A percentile compares a stretch with the other conserved stretches of the same genome.
These are phyloP conservation scores for Blera fallax DNA, from an alignment of 2,888 invertebrate genomes.

Conservation along the genomic window DNA sequence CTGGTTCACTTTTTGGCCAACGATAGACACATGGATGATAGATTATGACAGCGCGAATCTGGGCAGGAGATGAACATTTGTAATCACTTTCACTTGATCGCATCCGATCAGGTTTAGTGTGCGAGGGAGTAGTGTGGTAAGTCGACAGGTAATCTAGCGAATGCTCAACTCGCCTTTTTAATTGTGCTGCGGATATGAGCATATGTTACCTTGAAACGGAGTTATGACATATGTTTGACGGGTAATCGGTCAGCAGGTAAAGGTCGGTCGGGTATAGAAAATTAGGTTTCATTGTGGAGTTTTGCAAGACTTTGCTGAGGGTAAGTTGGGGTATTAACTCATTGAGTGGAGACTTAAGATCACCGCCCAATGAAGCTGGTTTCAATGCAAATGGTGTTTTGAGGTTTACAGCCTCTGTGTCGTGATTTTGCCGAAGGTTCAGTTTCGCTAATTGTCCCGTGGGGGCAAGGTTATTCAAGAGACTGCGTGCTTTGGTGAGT, in stretches of 20 bases:
- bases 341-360: background rate
- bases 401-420: background rate
- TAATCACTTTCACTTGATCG: constrained; percentile 50
- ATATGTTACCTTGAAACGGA: background rate
- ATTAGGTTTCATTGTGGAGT: constrained; percentile 18
- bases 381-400: background rate
- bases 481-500: no score
- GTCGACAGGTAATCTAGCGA: background rate
- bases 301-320: background rate
- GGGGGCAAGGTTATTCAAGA: background rate
- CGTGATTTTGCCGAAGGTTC: background rate
- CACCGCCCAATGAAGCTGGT: background rate
- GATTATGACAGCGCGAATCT: constrained; percentile 2
- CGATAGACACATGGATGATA: constrained; percentile 16
- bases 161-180: background rate
- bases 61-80: background rate
- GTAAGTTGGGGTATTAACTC: background rate
- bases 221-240: background rate
- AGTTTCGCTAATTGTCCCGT: background rate
- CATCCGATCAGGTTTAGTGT: background rate
- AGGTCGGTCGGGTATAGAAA: constrained; percentile 24
- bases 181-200: background rate
- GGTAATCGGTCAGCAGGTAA: constrained; percentile 31
- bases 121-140: background rate
- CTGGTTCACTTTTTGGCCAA: constrained; percentile 16